Base-by-base conservation (phyloP, 2,797 vertebrate species). In the Novumbra hubbsi region DNA sequence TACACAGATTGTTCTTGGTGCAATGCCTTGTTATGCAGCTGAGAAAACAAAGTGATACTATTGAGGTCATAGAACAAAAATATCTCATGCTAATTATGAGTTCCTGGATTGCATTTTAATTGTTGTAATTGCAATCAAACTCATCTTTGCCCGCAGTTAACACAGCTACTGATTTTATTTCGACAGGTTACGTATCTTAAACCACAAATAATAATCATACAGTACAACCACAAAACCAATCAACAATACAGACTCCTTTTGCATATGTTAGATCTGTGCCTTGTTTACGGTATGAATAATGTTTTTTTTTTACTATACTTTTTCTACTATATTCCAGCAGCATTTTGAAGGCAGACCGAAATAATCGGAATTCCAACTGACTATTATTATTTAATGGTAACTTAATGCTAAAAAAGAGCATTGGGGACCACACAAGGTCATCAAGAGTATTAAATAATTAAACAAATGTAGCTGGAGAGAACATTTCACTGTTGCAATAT, bases 91-190 rank as follows among this genome's bases (percentile, higher is more conserved):
- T 88, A 79, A 88, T 81, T 80, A 79, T 68, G 60, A 76, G 83
- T 82, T 84, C 87, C 86, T 75, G 63, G 77, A 88, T 80, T 86
- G 83, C 82, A 84, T 85, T 85, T 85, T 82, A 84, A 87, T 89
- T 83, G 82, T 79, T 60, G 76, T 83, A 80, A 84, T 80, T 85
- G 75, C 74, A 83, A 88, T 86, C 86, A 81, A 84, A 78, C 84
- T 85, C 69, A 80, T 86, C 79, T 80, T 75, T 73, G 30, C 21
- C 67, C 57, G 32, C 75, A 38, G 38, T 77, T 57, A 48, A 49
- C 55, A 69, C 19, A 27, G 72, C 70, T 45, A 55, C 75, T 49
- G 81, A 78, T 80, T 83, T 76, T 81, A n/a, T 82, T 75, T 76
- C 76, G 83, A 80, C 79, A 74, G 16, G 71, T 78, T 83, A 80